phyloP scores from a whole-genome alignment of 2,113 vertebrate species.

The Prinia subflava region DNA sequence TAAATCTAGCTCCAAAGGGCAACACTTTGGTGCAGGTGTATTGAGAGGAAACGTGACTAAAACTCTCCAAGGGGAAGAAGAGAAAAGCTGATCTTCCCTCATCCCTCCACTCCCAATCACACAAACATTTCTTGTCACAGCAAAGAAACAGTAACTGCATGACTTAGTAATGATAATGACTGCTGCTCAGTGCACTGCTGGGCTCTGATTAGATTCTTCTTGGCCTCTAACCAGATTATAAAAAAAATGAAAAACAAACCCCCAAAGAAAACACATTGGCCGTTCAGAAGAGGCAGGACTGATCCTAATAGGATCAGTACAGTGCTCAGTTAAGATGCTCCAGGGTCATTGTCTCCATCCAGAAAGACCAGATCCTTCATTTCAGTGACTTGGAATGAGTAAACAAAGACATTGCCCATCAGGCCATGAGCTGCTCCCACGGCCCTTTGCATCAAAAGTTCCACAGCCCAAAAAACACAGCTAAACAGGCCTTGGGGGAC shows the following conservation, averaged over 20 bases:
- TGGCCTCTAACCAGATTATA: not conserved
- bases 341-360: not conserved
- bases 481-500: not conserved
- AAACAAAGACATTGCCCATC: not conserved
- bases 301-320: not conserved
- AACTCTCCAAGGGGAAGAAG: not conserved
- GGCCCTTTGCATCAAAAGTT: not conserved
- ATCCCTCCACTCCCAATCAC: not conserved
- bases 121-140: not conserved
- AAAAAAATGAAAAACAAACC: not conserved
- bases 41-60: not conserved
- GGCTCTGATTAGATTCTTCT: slow-evolving; percentile 17
- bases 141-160: slow-evolving; percentile 20
- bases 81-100: not conserved
- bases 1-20: not conserved
- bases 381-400: not conserved
- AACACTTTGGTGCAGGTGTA: not conserved
- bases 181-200: not conserved
- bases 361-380: not conserved
- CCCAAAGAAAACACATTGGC: not conserved
- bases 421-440: not conserved
- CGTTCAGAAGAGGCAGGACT: not conserved
- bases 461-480: not conserved
- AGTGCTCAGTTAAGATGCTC: not conserved
- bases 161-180: slow-evolving; percentile 18